A percentile compares a stretch with the other conserved stretches of the same genome.
phyloP scores from a whole-genome alignment of 2,797 vertebrate genomes.

The Lepilemur septentrionalis region DNA sequence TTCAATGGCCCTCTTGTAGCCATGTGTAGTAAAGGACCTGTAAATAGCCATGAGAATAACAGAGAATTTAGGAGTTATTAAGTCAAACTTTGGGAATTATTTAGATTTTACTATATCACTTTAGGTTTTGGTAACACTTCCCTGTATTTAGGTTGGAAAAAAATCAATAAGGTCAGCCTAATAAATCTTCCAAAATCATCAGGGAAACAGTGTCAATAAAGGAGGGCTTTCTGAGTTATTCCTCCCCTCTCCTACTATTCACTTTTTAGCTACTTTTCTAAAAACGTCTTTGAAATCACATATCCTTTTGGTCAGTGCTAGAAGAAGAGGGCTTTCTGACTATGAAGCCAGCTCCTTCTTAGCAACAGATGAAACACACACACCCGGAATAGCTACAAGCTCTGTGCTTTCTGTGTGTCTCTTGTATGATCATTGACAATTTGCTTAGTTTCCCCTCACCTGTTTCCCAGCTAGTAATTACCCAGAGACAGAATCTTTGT shows the following conservation, averaged over 20 bases:
- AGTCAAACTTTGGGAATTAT: not conserved
- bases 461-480: slow-evolving; percentile 69
- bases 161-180: slow-evolving; percentile 39
- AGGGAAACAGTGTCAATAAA: slow-evolving; percentile 44
- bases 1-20: slow-evolving; percentile 29
- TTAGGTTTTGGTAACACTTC: not conserved
- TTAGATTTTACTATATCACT: slow-evolving; percentile 33
- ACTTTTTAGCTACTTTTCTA: slow-evolving; percentile 70
- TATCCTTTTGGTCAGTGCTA: slow-evolving; percentile 46
- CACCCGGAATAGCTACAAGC: slow-evolving; percentile 42
- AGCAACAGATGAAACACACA: slow-evolving; percentile 57
- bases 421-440: not conserved
- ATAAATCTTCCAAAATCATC: slow-evolving; percentile 44
- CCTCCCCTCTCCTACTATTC: slow-evolving; percentile 40
- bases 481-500: slow-evolving; percentile 60
- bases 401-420: not conserved
- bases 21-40: not conserved
- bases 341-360: slow-evolving; percentile 59
- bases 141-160: slow-evolving; percentile 23
- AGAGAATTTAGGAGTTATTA: slow-evolving; percentile 20
- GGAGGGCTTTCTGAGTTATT: slow-evolving; percentile 35
- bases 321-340: slow-evolving; percentile 67
- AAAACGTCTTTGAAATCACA: slow-evolving; percentile 47
- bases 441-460: slow-evolving; percentile 56
- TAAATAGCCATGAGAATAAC: slow-evolving; percentile 35